Evolutionary conservation across 2,113 vertebrate species (phyloP), one percentile per base, ranked within the genome.

Genomic region (Tragelaphus buxtoni): DNA sequence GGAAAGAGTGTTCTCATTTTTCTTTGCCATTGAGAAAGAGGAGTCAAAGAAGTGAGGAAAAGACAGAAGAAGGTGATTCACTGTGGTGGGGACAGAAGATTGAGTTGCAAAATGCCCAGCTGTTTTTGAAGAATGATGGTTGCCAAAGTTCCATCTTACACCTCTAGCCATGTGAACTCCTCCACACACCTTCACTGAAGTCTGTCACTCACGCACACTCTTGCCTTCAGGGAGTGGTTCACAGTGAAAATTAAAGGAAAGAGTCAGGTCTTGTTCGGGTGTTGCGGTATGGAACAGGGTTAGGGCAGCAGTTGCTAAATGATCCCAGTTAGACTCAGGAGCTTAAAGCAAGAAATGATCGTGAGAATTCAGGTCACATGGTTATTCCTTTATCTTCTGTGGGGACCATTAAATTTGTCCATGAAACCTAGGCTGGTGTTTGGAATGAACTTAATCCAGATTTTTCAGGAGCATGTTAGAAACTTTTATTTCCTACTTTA

Each of bases 11-110:
- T 47, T 69, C n/a, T 49, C 17, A 24, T 53, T 94, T 49, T 90
- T 87, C 26, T 90, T 47, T 74, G 30, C 47, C 26, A 47, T 81
- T 72, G 49, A 72, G 69, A 85, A 92, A 24, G 30, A 63, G 49
- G 49, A 28, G 18, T 82, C 74, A 86, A 77, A 58, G n/a, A 91
- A 94, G 85, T 47, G 39, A 89, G 61, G 60, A 55, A 77, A 83
- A 74, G 26, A n/a, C 86, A 69, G 16, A n/a, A 90, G 69, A 55
- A 35, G 11, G n/a, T 42, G 24, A 90, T 32, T 49, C 39, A 69
- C 2, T 49, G 30, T 13, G 77, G 49, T 92, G 11, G 47, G n/a
- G 32, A 51, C 7, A 20, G 47, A 53, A 65, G 5, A 3, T 0
- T 39, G 8, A 39, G 28, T 2, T 69, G 12, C 39, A 61, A 77